Conservation (phyloP, 2,797 vertebrate species). For the Champsocephalus esox region DNA sequence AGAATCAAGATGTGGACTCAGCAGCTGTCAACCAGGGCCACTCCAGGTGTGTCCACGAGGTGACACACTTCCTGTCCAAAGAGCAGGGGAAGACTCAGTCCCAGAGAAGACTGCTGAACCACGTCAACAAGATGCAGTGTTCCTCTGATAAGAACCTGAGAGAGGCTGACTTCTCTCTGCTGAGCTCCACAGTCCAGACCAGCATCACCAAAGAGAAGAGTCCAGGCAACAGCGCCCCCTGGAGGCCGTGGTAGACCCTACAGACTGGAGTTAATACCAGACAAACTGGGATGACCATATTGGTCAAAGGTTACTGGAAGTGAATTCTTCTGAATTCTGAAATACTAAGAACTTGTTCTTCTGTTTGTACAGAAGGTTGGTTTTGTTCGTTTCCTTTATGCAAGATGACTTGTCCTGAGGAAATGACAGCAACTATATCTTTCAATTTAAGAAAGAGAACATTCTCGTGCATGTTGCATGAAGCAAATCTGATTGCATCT, state of each 20-base stretch:
- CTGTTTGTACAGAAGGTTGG: slow-evolving; percentile 26
- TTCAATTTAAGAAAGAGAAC: slow-evolving; percentile 67
- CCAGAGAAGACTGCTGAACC: slow-evolving; percentile 53
- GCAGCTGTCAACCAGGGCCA: too few species aligned
- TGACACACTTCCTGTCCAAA: too few species aligned
- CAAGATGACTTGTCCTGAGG: slow-evolving; percentile 62
- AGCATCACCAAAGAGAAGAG: slow-evolving; percentile 54
- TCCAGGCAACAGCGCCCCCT: slow-evolving; percentile 52
- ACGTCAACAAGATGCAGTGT: slow-evolving; percentile 59
- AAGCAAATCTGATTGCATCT: slow-evolving; percentile 24
- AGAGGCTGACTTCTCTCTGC: slow-evolving; percentile 40
- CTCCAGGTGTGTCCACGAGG: too few species aligned
- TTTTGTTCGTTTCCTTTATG: background rate
- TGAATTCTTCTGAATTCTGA: background rate
- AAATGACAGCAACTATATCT: slow-evolving; percentile 57
- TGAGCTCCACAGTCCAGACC: slow-evolving; percentile 55
- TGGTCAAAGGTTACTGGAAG: background rate
- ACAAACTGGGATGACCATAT: slow-evolving; percentile 27
- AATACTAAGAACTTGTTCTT: slow-evolving; percentile 9
- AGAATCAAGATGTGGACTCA: too few species aligned
- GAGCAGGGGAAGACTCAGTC: too few species aligned
- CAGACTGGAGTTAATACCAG: slow-evolving; percentile 12
- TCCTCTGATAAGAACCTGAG: slow-evolving; percentile 55
- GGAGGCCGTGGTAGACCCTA: slow-evolving; percentile 75
- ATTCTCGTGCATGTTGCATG: slow-evolving; percentile 55